These are phyloP conservation scores for Tetragnatha versicolor DNA, from an alignment of 1,140 invertebrate species.

Conservation along the genomic window DNA sequence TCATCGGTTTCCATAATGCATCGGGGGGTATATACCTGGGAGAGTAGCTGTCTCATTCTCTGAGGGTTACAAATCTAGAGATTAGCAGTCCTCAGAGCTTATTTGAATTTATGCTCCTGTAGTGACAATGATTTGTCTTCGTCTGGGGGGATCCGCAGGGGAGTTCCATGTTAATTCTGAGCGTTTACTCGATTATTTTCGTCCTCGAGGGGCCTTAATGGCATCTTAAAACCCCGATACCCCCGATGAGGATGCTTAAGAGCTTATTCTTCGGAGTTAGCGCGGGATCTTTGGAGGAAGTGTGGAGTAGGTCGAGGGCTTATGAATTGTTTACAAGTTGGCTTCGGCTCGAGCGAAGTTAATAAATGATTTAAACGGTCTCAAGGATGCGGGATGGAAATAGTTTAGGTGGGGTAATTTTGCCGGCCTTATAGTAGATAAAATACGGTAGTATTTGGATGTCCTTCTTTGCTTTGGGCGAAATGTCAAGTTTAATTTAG, in stretches of 20 bases:
- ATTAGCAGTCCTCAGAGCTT: constrained; percentile 7
- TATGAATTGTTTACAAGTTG: too few species aligned
- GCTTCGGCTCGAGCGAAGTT: too few species aligned
- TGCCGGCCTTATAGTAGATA: too few species aligned
- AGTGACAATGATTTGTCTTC: constrained; percentile 16
- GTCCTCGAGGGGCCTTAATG: background rate
- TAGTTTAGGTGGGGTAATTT: too few species aligned
- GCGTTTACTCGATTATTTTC: constrained; percentile 11
- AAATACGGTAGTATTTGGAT: too few species aligned
- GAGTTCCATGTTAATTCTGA: background rate
- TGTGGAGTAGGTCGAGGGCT: too few species aligned
- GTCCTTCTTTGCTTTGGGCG: too few species aligned
- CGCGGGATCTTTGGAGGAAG: too few species aligned
- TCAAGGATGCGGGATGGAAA: too few species aligned
- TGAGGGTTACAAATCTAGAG: background rate
- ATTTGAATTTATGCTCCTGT: constrained; percentile 5
- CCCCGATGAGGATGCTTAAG: constrained; percentile 7
- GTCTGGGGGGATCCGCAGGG: background rate
- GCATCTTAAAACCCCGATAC: constrained; percentile 9
- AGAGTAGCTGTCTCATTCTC: background rate
- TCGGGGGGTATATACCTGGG: too few species aligned
- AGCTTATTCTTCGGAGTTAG: background rate
- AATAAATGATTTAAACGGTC: too few species aligned
- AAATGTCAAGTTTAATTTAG: too few species aligned
- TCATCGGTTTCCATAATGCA: background rate